phyloP scores from a whole-genome alignment of 2,797 vertebrate species.

The Gymnopithys bicolor region DNA sequence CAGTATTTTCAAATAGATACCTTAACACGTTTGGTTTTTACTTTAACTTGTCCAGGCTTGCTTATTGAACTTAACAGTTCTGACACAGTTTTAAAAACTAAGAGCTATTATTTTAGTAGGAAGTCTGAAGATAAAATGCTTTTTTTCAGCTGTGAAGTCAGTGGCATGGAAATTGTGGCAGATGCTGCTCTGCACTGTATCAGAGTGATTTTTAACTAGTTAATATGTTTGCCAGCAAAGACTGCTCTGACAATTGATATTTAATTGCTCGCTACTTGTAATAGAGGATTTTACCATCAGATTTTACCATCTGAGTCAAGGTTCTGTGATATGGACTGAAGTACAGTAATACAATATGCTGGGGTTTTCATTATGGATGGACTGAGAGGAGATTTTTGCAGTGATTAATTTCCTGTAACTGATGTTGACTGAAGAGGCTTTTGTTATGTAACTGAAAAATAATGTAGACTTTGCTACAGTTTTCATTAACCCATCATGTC shows the following conservation, averaged over 20 bases:
- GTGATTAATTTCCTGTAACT: not conserved
- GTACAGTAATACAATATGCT: not conserved
- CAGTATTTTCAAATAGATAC: not conserved
- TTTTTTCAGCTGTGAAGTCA: not conserved
- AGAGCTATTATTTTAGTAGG: not conserved
- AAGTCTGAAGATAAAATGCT: not conserved
- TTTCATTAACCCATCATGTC: not conserved
- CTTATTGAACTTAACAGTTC: not conserved
- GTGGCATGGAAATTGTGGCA: not conserved
- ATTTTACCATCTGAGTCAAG: not conserved
- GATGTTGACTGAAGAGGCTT: not conserved
- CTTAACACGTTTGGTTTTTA: not conserved
- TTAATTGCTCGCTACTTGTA: not conserved
- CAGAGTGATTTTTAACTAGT: not conserved
- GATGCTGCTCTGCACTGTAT: not conserved
- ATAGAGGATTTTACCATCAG: not conserved
- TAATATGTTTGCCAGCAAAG: not conserved
- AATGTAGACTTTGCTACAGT: not conserved
- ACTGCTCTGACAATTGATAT: not conserved
- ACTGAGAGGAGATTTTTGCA: not conserved
- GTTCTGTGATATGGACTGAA: not conserved
- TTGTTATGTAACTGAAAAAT: not conserved
- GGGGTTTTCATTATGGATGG: not conserved
- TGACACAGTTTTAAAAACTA: not conserved
- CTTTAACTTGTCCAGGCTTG: not conserved